Evolutionary conservation across 2,113 vertebrate genomes (phyloP), one percentile per base, ranked within the genome.

Genomic region (Lutjanus erythropterus): DNA sequence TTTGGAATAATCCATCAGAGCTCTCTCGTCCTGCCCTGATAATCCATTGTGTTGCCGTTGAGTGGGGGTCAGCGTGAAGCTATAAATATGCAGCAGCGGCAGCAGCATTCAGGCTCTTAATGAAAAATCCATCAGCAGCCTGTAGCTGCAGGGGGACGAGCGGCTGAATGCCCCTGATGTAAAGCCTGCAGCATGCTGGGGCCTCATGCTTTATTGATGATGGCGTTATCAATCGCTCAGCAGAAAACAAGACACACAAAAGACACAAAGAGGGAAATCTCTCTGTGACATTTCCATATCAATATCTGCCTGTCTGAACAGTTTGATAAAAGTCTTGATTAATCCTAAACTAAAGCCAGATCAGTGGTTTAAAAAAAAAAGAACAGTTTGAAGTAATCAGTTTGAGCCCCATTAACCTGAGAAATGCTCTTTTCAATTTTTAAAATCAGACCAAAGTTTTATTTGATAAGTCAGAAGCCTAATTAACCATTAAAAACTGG

Each of bases 91-190:
- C 27, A 59, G 50, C 71, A 70, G 59, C 81, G 49, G 33, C 27
- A 60, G 44, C 75, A 81, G 53, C 81, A 58, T 31, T 33, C 64
- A 14, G 31, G 29, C 80, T 62, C 53, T 55, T 74, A 46, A 84
- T 84, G 52, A 77, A 82, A 71, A 76, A 77, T 81, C 89, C 84
- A 86, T 91, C 68, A 80, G 69, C 76, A n/a, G 50, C 39, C 33
- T 16, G 27, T 35, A 64, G 78, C 71, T 16, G 41, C 29, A 11
- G 67, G 58, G 12, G 27, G 41, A 8, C 23, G 4, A 6, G 18
- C 19, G 50, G 14, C 39, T n/a, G 19, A 44, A 12, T 4, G 33
- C 6, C 44, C 39, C 42, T 3, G 31, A 69, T 31, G 21, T n/a
- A 49, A 42, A 46, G 42, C 59, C 42, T 6, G 59, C 47, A 41